Conservation (phyloP, 2,888 invertebrate species). For the Nephrotoma appendiculata region DNA sequence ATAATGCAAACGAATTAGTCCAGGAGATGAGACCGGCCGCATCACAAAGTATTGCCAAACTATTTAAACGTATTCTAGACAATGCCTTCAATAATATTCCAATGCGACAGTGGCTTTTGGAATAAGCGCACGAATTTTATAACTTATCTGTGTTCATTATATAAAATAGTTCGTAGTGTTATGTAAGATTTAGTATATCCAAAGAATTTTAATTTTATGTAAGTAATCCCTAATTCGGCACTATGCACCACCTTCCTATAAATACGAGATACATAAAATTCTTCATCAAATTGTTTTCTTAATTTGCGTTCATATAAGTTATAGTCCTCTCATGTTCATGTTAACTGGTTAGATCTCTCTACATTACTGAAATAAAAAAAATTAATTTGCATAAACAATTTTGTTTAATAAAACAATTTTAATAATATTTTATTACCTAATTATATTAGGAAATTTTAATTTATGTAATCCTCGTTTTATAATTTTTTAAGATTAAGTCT, state of each 20-base stretch:
- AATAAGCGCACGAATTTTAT: conserved; percentile 7
- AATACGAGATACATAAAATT: not conserved
- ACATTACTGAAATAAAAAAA: no score
- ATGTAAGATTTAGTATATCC: not conserved
- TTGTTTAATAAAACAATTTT: no score
- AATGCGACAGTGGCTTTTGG: conserved; percentile 47
- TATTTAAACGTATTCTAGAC: conserved; percentile 59
- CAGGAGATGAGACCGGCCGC: conserved; percentile 72
- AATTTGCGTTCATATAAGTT: no score
- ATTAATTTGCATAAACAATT: no score
- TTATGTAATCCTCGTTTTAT: not conserved
- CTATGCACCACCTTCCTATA: not conserved
- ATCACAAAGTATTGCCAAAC: conserved; percentile 50
- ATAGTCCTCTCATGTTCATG: no score
- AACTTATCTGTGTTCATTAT: not conserved
- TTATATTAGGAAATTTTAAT: not conserved
- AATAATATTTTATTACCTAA: not conserved
- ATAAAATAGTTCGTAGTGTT: not conserved
- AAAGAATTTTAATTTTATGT: not conserved
- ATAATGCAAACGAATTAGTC: conserved; percentile 65
- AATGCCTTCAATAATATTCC: conserved; percentile 57
- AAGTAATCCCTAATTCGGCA: not conserved
- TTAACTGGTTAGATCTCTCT: no score
- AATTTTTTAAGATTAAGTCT: not conserved
- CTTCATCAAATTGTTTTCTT: no score